Conservation (phyloP, 1,140 invertebrate species). For the Mercenaria mercenaria region DNA sequence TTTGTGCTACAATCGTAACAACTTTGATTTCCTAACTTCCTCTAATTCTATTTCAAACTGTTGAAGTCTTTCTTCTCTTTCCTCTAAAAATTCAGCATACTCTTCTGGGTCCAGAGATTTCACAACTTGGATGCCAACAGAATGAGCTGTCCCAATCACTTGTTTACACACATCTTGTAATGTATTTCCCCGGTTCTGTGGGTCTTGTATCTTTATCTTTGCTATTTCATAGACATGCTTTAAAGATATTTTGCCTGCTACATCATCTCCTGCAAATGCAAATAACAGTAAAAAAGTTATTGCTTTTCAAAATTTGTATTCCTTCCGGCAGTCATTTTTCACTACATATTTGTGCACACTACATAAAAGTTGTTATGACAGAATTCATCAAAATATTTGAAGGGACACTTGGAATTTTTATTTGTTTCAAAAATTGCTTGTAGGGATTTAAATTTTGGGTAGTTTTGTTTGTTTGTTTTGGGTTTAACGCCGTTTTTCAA, state of each 20-base stretch:
- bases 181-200: constrained; percentile 89
- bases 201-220: constrained; percentile 96
- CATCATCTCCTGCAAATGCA: constrained; percentile 89
- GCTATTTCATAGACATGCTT: constrained; percentile 99
- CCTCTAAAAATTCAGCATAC: constrained; percentile 93
- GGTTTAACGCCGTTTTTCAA: no score
- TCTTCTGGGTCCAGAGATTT: constrained; percentile 92
- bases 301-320: neutral
- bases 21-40: constrained; percentile 96
- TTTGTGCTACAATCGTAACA: constrained; percentile 90
- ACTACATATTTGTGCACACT: no score
- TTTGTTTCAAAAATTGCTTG: no score
- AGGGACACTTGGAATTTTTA: no score
- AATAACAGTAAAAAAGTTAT: neutral
- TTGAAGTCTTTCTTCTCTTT: constrained; percentile 91
- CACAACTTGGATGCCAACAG: constrained; percentile 95
- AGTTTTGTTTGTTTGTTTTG: no score
- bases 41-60: constrained; percentile 92
- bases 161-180: constrained; percentile 93
- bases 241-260: constrained; percentile 95
- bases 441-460: no score
- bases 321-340: no score
- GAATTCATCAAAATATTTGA: no score
- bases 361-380: no score
- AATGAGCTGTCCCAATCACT: constrained; percentile 92